These are phyloP conservation scores for Luffia ferchaultella DNA, from an alignment of 2,888 invertebrate species.

Conservation along the genomic window DNA sequence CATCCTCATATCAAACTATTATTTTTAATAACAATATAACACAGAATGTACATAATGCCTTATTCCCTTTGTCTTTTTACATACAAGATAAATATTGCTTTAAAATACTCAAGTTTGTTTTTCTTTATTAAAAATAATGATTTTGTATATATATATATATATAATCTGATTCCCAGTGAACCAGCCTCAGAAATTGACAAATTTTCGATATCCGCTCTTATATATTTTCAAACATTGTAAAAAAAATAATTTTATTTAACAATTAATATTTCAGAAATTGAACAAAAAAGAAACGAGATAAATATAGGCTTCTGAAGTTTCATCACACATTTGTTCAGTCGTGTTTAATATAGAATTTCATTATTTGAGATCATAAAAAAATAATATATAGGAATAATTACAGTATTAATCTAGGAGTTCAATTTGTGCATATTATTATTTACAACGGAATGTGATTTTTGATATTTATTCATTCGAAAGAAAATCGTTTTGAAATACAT, in stretches of 20 bases:
- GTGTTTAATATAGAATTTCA: too few species aligned
- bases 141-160: conserved; percentile 4
- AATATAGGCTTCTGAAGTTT: neutral
- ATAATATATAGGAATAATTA: too few species aligned
- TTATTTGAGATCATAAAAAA: too few species aligned
- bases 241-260: neutral
- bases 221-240: neutral
- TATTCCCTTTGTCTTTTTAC: conserved; percentile 31
- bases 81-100: conserved; percentile 43
- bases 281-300: neutral
- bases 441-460: too few species aligned
- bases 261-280: neutral
- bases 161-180: conserved; percentile 9
- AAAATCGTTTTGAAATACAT: neutral
- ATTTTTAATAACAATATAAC: conserved; percentile 29
- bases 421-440: too few species aligned
- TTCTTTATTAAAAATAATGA: conserved; percentile 4
- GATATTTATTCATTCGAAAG: too few species aligned
- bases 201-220: too few species aligned
- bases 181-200: conserved; percentile 6
- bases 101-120: conserved; percentile 30
- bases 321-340: too few species aligned
- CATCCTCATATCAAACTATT: conserved; percentile 63
- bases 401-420: too few species aligned
- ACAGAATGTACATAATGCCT: conserved; percentile 43